Base-by-base conservation (phyloP, 2,113 vertebrate genomes). In the Pithys albifrons region DNA sequence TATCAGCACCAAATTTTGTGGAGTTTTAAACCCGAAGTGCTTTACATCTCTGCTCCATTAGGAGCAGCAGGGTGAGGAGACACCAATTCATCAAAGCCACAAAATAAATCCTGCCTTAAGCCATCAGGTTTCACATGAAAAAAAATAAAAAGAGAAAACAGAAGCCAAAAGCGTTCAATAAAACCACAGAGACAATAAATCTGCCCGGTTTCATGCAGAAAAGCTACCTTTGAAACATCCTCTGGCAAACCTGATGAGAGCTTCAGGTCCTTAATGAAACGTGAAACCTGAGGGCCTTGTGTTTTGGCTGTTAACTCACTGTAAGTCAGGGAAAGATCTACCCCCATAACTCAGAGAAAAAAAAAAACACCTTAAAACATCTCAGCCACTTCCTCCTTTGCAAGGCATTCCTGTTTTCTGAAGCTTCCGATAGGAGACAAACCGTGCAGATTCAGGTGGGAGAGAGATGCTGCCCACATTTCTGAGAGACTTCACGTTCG, bases 161-260 rank as follows among this genome's bases (percentile, higher is more conserved):
- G 96, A 95, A 96, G 96, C 89, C 86, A 92, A 97, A 95, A 93
- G 6, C 0, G 2, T 57, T 95, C 93, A 89, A 45, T 91, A 97
- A 97, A 95, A 92, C 89, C 95, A 85, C 69, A 87, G 65, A 86
- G 70, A 72, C 89, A 92, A 92, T 96, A 97, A 97, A 97, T 97
- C 96, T 95, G 29, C 39, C 49, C 57, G 35, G 43, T 71, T 87
- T 67, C 10, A 19, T 48, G 61, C 57, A 86, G 86, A 89, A 93
- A 89, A 87, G 73, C 70, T 92, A 95, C 86, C 86, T 92, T 92
- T 95, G 93, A 95, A 95, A 95, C 77, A 87, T 93, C 73, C 52
- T 91, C 86, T 85, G 80, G 79, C 83, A 89, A 96, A 92, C 25
- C 52, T 78, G 89, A 83, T 81, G 85, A 86, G 95, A 93, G 39